Evolutionary conservation across 92 coral and sea anemone species (phyloP).

Genomic region (Epizoanthus scotinus): DNA sequence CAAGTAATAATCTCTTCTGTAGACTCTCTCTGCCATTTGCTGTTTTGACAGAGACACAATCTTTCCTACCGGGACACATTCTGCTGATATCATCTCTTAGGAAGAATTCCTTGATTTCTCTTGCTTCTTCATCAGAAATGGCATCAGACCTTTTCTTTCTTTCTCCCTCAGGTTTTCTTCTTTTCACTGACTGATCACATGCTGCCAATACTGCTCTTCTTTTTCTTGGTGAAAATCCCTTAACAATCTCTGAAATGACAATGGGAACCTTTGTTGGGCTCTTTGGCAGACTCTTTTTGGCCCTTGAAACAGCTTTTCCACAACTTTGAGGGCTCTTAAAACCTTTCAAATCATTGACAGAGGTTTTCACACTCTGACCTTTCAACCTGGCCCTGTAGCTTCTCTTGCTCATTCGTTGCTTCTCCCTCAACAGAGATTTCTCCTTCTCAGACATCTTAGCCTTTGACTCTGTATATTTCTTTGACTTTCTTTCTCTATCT

Average conservation of each 20-base stretch:
- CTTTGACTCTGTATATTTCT: slow-evolving; percentile 29
- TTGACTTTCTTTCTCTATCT: slow-evolving; percentile 43
- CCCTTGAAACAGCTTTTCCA: slow-evolving; percentile 44
- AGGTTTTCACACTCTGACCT: slow-evolving; percentile 24
- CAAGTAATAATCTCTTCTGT: slow-evolving; percentile 59
- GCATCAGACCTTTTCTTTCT: slow-evolving; percentile 65
- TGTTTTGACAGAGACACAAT: slow-evolving; percentile 37
- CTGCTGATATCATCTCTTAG: slow-evolving; percentile 40
- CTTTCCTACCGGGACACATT: slow-evolving; percentile 63
- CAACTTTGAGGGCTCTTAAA: slow-evolving; percentile 45
- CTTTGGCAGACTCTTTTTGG: slow-evolving; percentile 42
- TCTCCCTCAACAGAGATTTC: background rate
- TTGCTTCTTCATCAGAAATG: slow-evolving; percentile 26
- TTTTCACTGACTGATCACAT: slow-evolving; percentile 44
- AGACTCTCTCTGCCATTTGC: slow-evolving; percentile 46
- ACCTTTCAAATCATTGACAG: too few relatives aligned
- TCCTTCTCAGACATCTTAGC: slow-evolving; percentile 29
- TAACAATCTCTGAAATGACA: slow-evolving; percentile 47
- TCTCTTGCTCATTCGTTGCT: slow-evolving; percentile 20
- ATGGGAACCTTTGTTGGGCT: slow-evolving; percentile 27
- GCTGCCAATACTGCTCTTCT: slow-evolving; percentile 44
- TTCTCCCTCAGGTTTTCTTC: slow-evolving; percentile 42
- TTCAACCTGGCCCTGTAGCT: slow-evolving; percentile 35
- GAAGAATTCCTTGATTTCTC: slow-evolving; percentile 46
- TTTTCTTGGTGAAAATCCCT: slow-evolving; percentile 47